These are phyloP conservation scores for Parelbella ahira DNA, from an alignment of 2,888 invertebrate genomes.

Conservation along the genomic window DNA sequence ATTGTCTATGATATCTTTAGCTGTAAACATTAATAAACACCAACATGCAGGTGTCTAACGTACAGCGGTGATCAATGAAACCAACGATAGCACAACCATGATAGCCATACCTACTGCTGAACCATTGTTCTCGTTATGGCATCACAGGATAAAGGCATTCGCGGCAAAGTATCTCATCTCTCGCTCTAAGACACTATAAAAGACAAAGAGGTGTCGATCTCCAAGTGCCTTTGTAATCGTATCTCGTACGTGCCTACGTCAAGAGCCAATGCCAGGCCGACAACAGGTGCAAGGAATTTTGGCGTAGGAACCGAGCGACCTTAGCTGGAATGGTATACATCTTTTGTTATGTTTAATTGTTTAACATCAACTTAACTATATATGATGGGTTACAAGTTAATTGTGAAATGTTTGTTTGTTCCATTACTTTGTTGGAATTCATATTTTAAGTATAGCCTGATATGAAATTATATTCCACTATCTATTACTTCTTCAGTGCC, in stretches of 20 bases:
- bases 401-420: no score
- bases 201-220: slow-evolving; percentile 36
- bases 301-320: slow-evolving; percentile 62
- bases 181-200: slow-evolving; percentile 34
- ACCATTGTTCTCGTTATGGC: slow-evolving; percentile 26
- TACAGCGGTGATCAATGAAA: slow-evolving; percentile 8
- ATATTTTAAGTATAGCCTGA: no score
- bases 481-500: no score
- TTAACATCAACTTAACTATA: slow-evolving; percentile 10
- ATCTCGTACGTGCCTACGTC: slow-evolving; percentile 25
- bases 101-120: slow-evolving; percentile 40
- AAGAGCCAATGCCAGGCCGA: slow-evolving; percentile 29
- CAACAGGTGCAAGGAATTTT: slow-evolving; percentile 42
- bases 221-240: slow-evolving; percentile 24
- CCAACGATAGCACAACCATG: slow-evolving; percentile 26
- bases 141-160: slow-evolving; percentile 20
- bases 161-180: slow-evolving; percentile 9
- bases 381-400: no score
- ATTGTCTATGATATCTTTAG: no score
- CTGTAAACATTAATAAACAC: no score
- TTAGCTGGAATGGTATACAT: slow-evolving; percentile 43
- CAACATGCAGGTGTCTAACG: slow-evolving; percentile 2
- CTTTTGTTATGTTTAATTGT: slow-evolving; percentile 19
- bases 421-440: no score
- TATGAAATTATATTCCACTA: no score